Evolutionary conservation across 2,113 vertebrate genomes (phyloP).

Genomic region (Actenoides hombroni): DNA sequence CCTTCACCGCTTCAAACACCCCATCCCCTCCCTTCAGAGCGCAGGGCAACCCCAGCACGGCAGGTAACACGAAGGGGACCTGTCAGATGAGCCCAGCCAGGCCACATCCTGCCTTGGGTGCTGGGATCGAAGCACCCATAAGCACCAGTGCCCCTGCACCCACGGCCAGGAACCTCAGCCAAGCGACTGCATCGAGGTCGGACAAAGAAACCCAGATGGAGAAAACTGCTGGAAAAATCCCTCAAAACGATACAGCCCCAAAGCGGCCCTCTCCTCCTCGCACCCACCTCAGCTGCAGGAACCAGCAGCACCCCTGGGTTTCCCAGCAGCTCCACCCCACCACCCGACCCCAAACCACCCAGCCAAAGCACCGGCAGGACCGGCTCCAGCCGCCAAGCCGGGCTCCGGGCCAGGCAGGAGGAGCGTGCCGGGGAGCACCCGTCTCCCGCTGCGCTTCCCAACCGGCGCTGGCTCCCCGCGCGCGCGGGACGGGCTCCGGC

Average conservation of each 20-base stretch:
- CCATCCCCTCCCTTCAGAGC: background rate
- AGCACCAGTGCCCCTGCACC: background rate
- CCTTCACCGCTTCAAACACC: background rate
- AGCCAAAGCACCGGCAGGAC: background rate
- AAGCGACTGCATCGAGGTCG: fast-evolving
- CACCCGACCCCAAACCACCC: background rate
- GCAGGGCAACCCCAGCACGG: fast-evolving
- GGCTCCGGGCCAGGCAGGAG: background rate
- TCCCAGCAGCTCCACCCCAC: background rate
- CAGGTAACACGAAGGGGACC: fast-evolving
- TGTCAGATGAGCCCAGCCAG: fast-evolving
- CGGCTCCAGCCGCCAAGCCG: background rate
- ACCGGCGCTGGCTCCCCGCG: fast-evolving
- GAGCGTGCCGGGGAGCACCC: background rate
- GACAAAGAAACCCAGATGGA: background rate
- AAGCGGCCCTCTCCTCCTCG: fast-evolving
- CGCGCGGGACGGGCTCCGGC: fast-evolving
- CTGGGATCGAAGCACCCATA: background rate
- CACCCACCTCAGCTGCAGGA: background rate
- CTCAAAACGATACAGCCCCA: background rate
- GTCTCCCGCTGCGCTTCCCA: fast-evolving
- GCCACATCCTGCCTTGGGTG: background rate
- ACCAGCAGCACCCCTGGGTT: fast-evolving
- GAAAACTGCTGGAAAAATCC: background rate
- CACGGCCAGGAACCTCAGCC: background rate